Base-by-base conservation (phyloP, 1,140 invertebrate genomes). In the Hylyphantes graminicola region DNA sequence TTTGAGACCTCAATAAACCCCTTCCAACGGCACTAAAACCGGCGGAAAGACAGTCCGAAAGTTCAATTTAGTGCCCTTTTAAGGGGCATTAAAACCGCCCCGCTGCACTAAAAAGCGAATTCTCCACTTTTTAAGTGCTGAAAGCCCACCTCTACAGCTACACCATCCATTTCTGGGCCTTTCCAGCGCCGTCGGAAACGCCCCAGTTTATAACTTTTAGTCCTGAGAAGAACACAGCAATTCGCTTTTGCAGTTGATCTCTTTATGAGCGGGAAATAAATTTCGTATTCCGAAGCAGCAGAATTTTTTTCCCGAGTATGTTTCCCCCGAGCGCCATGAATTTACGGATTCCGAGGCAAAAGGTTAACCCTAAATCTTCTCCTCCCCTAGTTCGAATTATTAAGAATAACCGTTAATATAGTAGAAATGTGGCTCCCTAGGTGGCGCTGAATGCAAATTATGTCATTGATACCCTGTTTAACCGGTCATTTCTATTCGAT, bases 21-120 rank as follows among this genome's bases (percentile, higher is more conserved):
- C 55, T 67, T 70, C 65, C 35, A 57, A 48, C 11, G 51, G 63
- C 63, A 80, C 65, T 80, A 57, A 80, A 80, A 80, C 17, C 17
- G 5, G 11, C 13, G 51, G 5, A 35, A 51, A 70, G 64, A 67
- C 50, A 80, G 65, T 67, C 19, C 50, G 59, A 80, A 80, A 70
- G 64, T 70, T 64, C 64, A 70, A 80, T 80, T 80, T 70, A 80
- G 65, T 64, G 63, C n/a, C 53, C 54, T 68, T 80, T 80, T 80
- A 80, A 64, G 65, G 50, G 61, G 77, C 77, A 80, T 80, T 80
- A 80, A 80, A 80, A 80, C 77, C 19, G 65, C 57, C 55, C 51
- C 54, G n/a, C 48, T 57, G 64, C 64, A 68, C 63, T 65, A 78
- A 78, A 78, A 78, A 53, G 51, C 4, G 48, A 53, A 78, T 70